Conservation (phyloP, 2,888 invertebrate genomes). For the Cyclophora punctaria region DNA sequence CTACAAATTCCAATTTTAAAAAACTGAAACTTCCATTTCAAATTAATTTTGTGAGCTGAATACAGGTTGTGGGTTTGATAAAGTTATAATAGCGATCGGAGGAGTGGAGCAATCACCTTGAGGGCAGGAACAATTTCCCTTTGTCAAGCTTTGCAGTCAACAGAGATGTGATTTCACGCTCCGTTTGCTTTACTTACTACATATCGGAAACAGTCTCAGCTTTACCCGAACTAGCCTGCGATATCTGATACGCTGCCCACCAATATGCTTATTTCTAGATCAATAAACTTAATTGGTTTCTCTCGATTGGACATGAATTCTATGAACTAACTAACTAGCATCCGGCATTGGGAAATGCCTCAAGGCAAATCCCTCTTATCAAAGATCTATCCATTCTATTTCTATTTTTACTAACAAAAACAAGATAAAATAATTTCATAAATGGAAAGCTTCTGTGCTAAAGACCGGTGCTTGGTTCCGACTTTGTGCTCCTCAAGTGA, state of each 20-base stretch:
- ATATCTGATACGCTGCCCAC: no score
- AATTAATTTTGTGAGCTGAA: slow-evolving; percentile 15
- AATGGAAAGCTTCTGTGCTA: not conserved
- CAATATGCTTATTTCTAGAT: not conserved
- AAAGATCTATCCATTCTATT: no score
- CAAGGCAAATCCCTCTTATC: no score
- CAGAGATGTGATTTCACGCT: slow-evolving; percentile 44
- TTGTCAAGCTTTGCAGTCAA: slow-evolving; percentile 38
- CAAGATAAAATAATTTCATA: no score
- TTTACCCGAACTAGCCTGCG: no score
- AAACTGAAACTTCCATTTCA: slow-evolving; percentile 15
- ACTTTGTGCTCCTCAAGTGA: slow-evolving; percentile 22
- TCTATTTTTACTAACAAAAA: no score
- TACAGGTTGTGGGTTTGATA: slow-evolving; percentile 18
- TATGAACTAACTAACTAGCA: no score
- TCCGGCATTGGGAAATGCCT: no score
- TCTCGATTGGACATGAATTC: no score
- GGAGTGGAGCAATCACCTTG: slow-evolving; percentile 31
- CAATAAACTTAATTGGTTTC: not conserved
- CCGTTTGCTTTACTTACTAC: slow-evolving; percentile 21
- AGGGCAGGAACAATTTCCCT: slow-evolving; percentile 37
- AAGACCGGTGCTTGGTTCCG: slow-evolving; percentile 14
- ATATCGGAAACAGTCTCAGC: not conserved
- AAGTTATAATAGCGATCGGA: slow-evolving; percentile 29
- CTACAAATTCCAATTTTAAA: slow-evolving; percentile 14